Conservation (phyloP, 2,888 invertebrate species). For the Tetramorium bicarinatum region DNA sequence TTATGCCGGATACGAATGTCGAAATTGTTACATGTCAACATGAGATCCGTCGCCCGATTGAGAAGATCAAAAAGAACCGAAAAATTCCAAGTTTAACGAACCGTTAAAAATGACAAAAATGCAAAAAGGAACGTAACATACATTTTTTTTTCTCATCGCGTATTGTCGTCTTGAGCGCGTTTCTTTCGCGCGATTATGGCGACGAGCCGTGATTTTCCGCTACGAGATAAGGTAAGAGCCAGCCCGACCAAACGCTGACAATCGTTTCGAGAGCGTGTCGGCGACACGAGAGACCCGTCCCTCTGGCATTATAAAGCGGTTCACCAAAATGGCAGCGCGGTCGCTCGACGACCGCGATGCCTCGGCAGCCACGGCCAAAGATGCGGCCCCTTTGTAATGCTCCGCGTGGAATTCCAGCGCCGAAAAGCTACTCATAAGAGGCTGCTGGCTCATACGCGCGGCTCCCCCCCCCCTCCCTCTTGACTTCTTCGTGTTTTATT, state of each 20-base stretch:
- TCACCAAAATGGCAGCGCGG: constrained; percentile 74
- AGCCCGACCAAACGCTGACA: constrained; percentile 6
- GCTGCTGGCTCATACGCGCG: constrained; percentile 61
- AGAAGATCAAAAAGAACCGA: not conserved
- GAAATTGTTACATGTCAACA: constrained; percentile 67
- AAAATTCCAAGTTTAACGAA: not conserved
- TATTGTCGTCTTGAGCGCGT: not conserved
- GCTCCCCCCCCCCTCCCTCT: not conserved
- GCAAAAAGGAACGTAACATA: not conserved
- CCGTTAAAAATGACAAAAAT: not conserved
- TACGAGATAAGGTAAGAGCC: constrained; percentile 13
- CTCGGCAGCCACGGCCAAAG: constrained; percentile 45
- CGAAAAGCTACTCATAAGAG: constrained; percentile 78
- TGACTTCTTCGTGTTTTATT: constrained; percentile 77
- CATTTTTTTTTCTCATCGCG: not conserved
- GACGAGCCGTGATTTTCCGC: not conserved
- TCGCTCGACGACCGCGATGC: constrained; percentile 41
- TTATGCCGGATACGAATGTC: constrained; percentile 77
- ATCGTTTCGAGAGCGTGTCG: constrained; percentile 48
- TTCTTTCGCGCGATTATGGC: not conserved
- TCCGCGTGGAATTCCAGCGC: constrained; percentile 78
- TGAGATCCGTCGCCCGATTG: constrained; percentile 57
- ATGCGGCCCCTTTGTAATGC: constrained; percentile 79
- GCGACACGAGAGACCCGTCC: constrained; percentile 19
- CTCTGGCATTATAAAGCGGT: constrained; percentile 59